Percentiles rank a stretch among this genome's conserved stretches.
phyloP scores from a whole-genome alignment of 1,140 invertebrate genomes.

The Lutraria rhynchaena region DNA sequence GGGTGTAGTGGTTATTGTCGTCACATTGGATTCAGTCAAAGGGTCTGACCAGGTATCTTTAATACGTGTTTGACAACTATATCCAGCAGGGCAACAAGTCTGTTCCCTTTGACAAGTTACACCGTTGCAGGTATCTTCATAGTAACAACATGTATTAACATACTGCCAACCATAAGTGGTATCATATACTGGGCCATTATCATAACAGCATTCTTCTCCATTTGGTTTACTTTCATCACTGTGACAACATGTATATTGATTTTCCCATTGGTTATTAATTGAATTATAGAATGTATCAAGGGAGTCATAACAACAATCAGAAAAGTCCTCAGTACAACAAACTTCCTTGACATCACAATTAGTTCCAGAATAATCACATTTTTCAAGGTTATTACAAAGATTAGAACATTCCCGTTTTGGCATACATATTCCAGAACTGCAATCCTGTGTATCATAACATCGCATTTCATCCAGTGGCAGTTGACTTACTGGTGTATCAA shows the following conservation, averaged over 20 bases:
- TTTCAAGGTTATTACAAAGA: conserved; percentile 40
- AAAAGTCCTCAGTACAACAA: conserved; percentile 22
- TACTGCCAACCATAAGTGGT: background rate
- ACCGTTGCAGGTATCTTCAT: background rate
- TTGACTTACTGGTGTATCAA: conserved; percentile 5
- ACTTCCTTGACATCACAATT: conserved; percentile 33
- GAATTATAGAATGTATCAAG: conserved; percentile 8
- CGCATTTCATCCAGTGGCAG: conserved; percentile 22
- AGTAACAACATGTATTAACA: conserved; percentile 16
- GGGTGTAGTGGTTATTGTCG: background rate
- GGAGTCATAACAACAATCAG: conserved; percentile 40
- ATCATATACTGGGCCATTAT: conserved; percentile 2
- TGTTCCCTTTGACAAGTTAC: background rate
- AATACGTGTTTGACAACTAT: background rate
- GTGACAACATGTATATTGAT: conserved; percentile 35
- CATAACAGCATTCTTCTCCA: conserved; percentile 47
- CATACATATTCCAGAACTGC: background rate
- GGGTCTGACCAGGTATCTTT: background rate
- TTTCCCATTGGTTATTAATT: background rate
- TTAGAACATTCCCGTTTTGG: conserved; percentile 31
- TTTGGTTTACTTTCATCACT: background rate
- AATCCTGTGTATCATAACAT: conserved; percentile 3
- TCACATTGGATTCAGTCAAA: background rate
- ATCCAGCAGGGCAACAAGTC: conserved; percentile 10
- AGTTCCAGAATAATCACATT: conserved; percentile 25